A percentile compares a stretch with the other conserved stretches of the same genome.
phyloP scores from a whole-genome alignment of 2,113 vertebrate species.

The Quiscalus mexicanus region DNA sequence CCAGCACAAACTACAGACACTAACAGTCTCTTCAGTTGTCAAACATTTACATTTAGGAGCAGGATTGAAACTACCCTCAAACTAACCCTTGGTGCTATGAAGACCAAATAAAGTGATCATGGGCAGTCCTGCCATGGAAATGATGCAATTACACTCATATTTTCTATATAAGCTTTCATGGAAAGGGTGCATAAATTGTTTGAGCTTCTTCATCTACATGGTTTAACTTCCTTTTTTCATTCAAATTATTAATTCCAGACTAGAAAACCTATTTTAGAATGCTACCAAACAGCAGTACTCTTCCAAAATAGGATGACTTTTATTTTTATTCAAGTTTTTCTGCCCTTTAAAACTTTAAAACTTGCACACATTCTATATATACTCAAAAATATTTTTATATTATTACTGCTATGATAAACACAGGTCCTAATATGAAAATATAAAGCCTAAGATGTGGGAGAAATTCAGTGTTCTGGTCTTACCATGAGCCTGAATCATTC shows the following conservation, averaged over 20 bases:
- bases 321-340: neutral
- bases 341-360: neutral
- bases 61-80: neutral
- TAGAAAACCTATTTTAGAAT: neutral
- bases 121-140: neutral
- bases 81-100: neutral
- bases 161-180: neutral
- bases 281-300: neutral
- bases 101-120: neutral
- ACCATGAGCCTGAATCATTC: neutral
- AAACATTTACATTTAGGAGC: neutral
- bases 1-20: neutral
- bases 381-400: neutral
- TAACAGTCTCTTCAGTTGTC: neutral
- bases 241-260: neutral
- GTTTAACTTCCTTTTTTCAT: neutral
- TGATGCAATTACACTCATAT: neutral
- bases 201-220: neutral
- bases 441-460: neutral
- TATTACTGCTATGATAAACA: neutral
- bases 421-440: neutral
- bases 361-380: neutral
- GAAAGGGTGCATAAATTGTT: neutral
- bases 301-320: neutral
- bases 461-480: neutral